phyloP scores from a whole-genome alignment of 2,113 vertebrate genomes.

The Phalacrocorax pelagicus region DNA sequence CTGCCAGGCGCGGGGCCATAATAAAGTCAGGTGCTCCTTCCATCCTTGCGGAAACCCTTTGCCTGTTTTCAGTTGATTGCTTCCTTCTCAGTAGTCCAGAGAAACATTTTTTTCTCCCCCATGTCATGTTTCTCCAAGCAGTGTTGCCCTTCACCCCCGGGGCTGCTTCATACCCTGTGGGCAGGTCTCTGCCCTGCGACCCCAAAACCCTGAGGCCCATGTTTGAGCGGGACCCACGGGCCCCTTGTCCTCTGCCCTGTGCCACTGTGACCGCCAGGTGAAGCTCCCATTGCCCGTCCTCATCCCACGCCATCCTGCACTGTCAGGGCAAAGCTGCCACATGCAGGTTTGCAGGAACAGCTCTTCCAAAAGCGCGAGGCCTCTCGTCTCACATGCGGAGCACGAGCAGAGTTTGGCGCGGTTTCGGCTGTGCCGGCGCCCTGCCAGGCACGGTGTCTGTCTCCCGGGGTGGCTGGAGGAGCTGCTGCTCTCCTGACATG shows the following conservation, averaged over 20 bases:
- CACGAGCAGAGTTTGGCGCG: rapidly evolving
- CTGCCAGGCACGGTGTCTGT: rapidly evolving
- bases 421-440: neutral
- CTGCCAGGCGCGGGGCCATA: neutral
- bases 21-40: neutral
- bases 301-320: rapidly evolving
- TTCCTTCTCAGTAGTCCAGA: neutral
- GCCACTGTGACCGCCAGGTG: rapidly evolving
- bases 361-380: rapidly evolving
- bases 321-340: rapidly evolving
- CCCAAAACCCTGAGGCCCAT: rapidly evolving
- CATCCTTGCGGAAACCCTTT: neutral
- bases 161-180: neutral
- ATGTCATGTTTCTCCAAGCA: rapidly evolving
- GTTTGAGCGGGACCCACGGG: rapidly evolving
- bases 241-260: neutral
- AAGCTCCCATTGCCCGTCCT: rapidly evolving
- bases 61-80: neutral
- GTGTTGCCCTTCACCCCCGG: rapidly evolving
- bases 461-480: rapidly evolving
- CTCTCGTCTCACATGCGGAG: rapidly evolving
- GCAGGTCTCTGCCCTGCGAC: neutral
- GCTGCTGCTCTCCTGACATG: rapidly evolving
- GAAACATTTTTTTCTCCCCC: neutral
- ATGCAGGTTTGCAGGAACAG: rapidly evolving